Evolutionary conservation across 2,797 vertebrate species (phyloP).

Genomic region (Danio aesculapii): DNA sequence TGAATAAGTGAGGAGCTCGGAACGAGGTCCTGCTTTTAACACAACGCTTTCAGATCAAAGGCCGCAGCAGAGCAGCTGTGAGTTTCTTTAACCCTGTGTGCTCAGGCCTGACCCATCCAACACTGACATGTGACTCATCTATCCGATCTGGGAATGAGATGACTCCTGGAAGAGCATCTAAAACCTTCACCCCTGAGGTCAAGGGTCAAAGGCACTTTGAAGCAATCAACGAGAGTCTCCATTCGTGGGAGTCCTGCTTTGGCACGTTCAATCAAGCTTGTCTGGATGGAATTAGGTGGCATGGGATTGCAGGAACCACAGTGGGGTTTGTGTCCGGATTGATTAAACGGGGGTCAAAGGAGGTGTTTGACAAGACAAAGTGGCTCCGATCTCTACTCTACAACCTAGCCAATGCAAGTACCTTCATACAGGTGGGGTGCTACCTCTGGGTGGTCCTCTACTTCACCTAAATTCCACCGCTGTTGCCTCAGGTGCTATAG

Average conservation of each 20-base stretch:
- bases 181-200: constrained; percentile 74
- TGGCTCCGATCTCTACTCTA: constrained; percentile 19
- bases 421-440: constrained; percentile 57
- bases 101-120: constrained; percentile 49
- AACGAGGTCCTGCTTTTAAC: constrained; percentile 44
- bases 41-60: constrained; percentile 59
- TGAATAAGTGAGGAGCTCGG: constrained; percentile 32
- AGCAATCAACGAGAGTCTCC: constrained; percentile 80
- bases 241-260: constrained; percentile 68
- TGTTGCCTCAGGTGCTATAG: constrained; percentile 66
- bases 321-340: constrained; percentile 50
- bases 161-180: constrained; percentile 50
- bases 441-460: constrained; percentile 64
- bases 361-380: constrained; percentile 38
- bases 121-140: constrained; percentile 50
- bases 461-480: constrained; percentile 65
- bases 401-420: constrained; percentile 39
- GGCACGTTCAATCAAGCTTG: constrained; percentile 67
- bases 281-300: constrained; percentile 45
- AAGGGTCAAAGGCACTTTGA: constrained; percentile 70
- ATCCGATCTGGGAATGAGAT: constrained; percentile 45
- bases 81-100: constrained; percentile 57
- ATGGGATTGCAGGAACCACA: constrained; percentile 52
- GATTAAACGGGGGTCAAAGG: constrained; percentile 45
- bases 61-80: constrained; percentile 58